These are phyloP conservation scores for Conopomorpha cramerella DNA, from an alignment of 1,140 invertebrate genomes.

Conservation along the genomic window DNA sequence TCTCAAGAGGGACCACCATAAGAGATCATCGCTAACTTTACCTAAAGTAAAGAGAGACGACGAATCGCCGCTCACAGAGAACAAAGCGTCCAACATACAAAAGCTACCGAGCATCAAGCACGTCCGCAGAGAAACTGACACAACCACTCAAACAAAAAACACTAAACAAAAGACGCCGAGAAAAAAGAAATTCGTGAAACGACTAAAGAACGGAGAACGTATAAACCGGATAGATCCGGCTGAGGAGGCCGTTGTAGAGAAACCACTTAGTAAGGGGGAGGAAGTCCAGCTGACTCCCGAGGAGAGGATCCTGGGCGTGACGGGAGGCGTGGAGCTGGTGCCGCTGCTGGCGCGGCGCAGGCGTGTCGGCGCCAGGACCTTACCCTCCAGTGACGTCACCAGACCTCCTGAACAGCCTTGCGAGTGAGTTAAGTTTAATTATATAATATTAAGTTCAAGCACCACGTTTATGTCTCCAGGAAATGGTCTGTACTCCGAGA, in stretches of 20 bases:
- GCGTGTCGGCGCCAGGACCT: constrained; percentile 34
- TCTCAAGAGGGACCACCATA: constrained; percentile 28
- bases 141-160: too few relatives aligned
- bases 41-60: constrained; percentile 50
- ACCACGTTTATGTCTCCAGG: too few relatives aligned
- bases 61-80: constrained; percentile 15
- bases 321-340: constrained; percentile 69
- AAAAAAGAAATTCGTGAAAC: constrained; percentile 33
- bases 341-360: constrained; percentile 66
- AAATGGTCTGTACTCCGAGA: too few relatives aligned
- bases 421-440: constrained; percentile 32
- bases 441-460: too few relatives aligned
- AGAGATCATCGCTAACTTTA: constrained; percentile 48
- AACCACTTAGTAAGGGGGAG: constrained; percentile 7
- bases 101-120: constrained; percentile 35
- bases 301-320: constrained; percentile 51
- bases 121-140: too few relatives aligned
- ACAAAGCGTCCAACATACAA: constrained; percentile 16
- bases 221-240: constrained; percentile 14
- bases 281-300: constrained; percentile 53
- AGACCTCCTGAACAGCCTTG: constrained; percentile 38
- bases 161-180: constrained; percentile 19
- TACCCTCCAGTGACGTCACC: constrained; percentile 66
- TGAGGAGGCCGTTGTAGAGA: constrained; percentile 8
- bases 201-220: constrained; percentile 30